These are phyloP conservation scores for Caenorhabditis latens DNA, from an alignment of 1,140 invertebrate species.

Conservation along the genomic window DNA sequence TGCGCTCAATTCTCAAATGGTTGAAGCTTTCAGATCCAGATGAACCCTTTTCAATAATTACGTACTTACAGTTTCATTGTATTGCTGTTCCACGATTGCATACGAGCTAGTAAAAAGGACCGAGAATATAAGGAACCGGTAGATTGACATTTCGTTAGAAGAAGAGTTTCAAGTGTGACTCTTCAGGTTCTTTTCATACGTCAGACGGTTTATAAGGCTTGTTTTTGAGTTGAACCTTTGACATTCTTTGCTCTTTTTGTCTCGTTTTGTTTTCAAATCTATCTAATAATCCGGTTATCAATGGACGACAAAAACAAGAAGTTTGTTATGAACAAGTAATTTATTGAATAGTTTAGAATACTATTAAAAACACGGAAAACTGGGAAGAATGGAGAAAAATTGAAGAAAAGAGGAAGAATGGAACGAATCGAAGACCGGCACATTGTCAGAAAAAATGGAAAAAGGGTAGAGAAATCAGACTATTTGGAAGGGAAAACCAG, in stretches of 20 bases:
- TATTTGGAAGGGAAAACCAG: conserved; percentile 14
- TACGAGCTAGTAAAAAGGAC: background rate
- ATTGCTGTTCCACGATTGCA: background rate
- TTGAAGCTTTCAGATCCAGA: too few species aligned
- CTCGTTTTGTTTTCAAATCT: background rate
- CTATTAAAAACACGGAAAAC: conserved; percentile 18
- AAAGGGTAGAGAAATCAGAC: conserved; percentile 1
- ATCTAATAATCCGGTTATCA: conserved; percentile 1
- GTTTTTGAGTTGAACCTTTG: conserved; percentile 24
- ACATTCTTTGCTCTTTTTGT: conserved; percentile 14
- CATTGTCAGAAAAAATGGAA: conserved; percentile 10
- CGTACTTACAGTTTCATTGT: conserved; percentile 12
- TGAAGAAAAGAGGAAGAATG: conserved; percentile 16
- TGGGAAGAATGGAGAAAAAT: background rate
- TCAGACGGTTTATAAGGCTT: background rate
- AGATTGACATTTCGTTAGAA: background rate
- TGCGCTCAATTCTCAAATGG: conserved; percentile 20
- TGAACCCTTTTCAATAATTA: too few species aligned
- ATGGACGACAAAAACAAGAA: background rate
- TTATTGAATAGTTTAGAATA: background rate
- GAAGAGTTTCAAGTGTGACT: background rate
- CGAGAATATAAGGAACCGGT: background rate
- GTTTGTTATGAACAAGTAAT: conserved; percentile 26
- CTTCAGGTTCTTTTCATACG: background rate
- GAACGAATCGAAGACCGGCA: conserved; percentile 47